These are phyloP conservation scores for Chiroxiphia lanceolata DNA, from an alignment of 2,797 vertebrate species.

Conservation along the genomic window DNA sequence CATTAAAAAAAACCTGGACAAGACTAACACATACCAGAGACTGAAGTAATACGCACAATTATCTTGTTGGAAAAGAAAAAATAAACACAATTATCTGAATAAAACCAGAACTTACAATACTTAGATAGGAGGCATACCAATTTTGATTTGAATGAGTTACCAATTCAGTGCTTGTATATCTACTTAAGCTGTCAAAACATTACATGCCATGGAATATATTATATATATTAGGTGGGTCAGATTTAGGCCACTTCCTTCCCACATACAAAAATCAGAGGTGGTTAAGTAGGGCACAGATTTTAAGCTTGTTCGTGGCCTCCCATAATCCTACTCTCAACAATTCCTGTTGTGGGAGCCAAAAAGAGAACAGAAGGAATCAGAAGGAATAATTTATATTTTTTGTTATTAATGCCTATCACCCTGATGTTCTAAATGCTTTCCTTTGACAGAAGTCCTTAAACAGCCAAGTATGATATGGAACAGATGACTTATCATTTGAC, in stretches of 20 bases:
- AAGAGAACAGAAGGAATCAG: neutral
- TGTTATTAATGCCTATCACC: neutral
- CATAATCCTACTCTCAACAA: slow-evolving; percentile 16
- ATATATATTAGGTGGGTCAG: slow-evolving; percentile 58
- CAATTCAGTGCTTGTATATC: neutral
- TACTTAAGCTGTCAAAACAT: slow-evolving; percentile 70
- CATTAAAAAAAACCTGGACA: slow-evolving; percentile 21
- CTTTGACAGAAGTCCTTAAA: slow-evolving; percentile 14
- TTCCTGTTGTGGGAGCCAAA: neutral
- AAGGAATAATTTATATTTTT: neutral
- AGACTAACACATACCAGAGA: slow-evolving; percentile 58
- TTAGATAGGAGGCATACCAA: slow-evolving; percentile 49
- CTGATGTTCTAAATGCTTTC: neutral
- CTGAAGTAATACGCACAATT: slow-evolving; percentile 43
- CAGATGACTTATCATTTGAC: slow-evolving; percentile 30
- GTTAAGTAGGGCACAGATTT: slow-evolving; percentile 25
- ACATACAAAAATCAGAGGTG: slow-evolving; percentile 18
- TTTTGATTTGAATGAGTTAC: slow-evolving; percentile 53
- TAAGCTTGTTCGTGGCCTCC: neutral
- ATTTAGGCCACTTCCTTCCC: slow-evolving; percentile 66
- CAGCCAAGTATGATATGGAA: neutral
- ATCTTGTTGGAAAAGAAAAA: slow-evolving; percentile 64
- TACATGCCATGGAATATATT: slow-evolving; percentile 35
- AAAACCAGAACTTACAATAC: slow-evolving; percentile 59
- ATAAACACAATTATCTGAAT: slow-evolving; percentile 67